A percentile compares a stretch with the other conserved stretches of the same genome.
phyloP scores from a whole-genome alignment of 2,113 vertebrate genomes.

The Vulpes vulpes region DNA sequence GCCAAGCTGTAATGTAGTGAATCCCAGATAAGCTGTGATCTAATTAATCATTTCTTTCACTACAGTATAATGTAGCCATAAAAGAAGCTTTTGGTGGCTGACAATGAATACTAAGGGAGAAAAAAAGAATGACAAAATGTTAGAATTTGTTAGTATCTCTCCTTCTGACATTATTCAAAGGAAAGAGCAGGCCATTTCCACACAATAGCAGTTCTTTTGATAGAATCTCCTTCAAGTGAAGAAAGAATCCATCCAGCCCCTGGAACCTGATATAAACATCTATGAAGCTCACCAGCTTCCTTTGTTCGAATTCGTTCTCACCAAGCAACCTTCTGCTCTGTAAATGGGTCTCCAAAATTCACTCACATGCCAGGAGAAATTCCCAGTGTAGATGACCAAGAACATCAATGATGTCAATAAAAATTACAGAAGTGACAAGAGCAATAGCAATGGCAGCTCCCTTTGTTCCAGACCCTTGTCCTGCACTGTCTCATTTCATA shows the following conservation, averaged over 20 bases:
- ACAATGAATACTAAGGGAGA: neutral
- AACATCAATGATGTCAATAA: neutral
- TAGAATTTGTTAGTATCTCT: neutral
- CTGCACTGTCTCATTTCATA: neutral
- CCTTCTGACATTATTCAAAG: constrained; percentile 40
- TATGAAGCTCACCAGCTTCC: neutral
- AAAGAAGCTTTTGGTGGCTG: constrained; percentile 31
- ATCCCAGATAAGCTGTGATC: constrained; percentile 29
- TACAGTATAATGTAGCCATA: neutral
- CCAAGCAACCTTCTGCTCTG: neutral
- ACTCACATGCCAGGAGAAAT: neutral
- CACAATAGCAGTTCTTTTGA: constrained; percentile 43
- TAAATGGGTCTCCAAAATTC: constrained; percentile 6
- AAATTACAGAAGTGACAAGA: neutral
- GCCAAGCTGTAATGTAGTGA: neutral
- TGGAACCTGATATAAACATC: neutral
- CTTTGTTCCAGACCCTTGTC: neutral
- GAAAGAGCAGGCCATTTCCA: constrained; percentile 11
- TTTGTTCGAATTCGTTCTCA: constrained; percentile 38
- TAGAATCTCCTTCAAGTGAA: neutral
- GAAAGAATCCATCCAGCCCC: neutral
- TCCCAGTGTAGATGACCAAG: neutral
- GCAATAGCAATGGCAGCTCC: neutral
- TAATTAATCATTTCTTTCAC: constrained; percentile 59
- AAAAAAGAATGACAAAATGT: neutral